Conservation (phyloP, 2,797 vertebrate species). For the Amniataba percoides region DNA sequence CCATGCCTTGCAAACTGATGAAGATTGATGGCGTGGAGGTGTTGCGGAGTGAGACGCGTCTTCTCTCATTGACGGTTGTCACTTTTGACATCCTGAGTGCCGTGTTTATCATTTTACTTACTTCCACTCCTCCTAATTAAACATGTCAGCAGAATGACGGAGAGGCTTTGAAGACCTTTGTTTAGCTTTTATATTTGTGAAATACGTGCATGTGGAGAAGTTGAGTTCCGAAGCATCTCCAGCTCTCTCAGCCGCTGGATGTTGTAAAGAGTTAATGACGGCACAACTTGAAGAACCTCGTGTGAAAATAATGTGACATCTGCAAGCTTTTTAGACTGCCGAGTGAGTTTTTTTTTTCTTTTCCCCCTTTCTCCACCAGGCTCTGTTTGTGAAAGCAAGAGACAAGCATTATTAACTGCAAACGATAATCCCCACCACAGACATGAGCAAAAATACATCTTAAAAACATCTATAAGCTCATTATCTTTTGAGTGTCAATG, state of each 20-base stretch:
- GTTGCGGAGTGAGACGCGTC: background rate
- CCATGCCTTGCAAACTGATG: constrained; percentile 5
- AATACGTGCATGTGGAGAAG: background rate
- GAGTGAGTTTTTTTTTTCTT: constrained; percentile 21
- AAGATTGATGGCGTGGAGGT: background rate
- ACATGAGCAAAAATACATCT: constrained; percentile 73
- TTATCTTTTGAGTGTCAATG: constrained; percentile 81
- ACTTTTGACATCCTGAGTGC: background rate
- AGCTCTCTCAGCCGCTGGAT: constrained; percentile 2
- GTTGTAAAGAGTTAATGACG: constrained; percentile 10
- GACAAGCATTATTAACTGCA: constrained; percentile 69
- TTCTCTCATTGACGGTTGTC: background rate
- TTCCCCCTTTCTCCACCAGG: constrained; percentile 3
- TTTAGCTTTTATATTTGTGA: background rate
- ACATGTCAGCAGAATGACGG: background rate
- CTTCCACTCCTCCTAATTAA: background rate
- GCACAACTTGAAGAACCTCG: constrained; percentile 11
- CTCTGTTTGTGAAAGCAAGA: constrained; percentile 53
- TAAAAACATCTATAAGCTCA: constrained; percentile 82
- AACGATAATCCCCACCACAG: constrained; percentile 67
- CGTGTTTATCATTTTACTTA: background rate
- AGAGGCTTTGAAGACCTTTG: background rate
- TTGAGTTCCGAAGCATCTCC: constrained; percentile 6
- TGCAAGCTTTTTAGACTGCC: constrained; percentile 38
- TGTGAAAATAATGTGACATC: constrained; percentile 39